Percentiles rank a stretch among this genome's conserved stretches.
phyloP scores from a whole-genome alignment of 1,140 invertebrate species.

The Zelostemma sp. region DNA sequence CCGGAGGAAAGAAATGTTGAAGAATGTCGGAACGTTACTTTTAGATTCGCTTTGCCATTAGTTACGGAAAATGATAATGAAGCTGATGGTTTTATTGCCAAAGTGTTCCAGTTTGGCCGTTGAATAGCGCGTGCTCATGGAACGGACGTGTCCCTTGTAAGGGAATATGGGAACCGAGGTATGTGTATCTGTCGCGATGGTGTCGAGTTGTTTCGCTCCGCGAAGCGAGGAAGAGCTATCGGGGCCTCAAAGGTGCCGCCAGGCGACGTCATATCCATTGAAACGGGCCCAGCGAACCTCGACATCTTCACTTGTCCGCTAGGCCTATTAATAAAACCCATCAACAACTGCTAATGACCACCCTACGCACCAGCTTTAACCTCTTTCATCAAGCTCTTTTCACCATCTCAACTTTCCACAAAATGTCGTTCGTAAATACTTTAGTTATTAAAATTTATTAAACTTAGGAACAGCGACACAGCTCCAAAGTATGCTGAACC shows the following conservation, averaged over 20 bases:
- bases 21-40: too few species aligned
- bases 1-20: too few species aligned
- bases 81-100: background rate
- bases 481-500: too few species aligned
- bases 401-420: background rate
- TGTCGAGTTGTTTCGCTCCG: conserved; percentile 46
- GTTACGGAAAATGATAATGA: background rate
- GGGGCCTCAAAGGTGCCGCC: conserved; percentile 56
- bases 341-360: conserved; percentile 45
- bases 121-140: conserved; percentile 30
- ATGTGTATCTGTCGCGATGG: conserved; percentile 53
- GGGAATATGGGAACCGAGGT: conserved; percentile 27
- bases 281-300: conserved; percentile 38
- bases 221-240: conserved; percentile 50
- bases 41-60: background rate
- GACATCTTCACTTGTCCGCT: conserved; percentile 54
- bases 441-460: too few species aligned
- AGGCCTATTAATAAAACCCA: conserved; percentile 50
- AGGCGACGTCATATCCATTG: conserved; percentile 50
- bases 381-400: conserved; percentile 1
- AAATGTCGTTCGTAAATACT: too few species aligned
- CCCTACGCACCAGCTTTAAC: background rate
- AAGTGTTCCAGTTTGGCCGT: conserved; percentile 10
- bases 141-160: conserved; percentile 13
- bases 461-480: too few species aligned